A percentile compares a stretch with the other conserved stretches of the same genome.
Conservation (phyloP, 2,797 vertebrate genomes). For the Enteromius thamalakanensis region DNA sequence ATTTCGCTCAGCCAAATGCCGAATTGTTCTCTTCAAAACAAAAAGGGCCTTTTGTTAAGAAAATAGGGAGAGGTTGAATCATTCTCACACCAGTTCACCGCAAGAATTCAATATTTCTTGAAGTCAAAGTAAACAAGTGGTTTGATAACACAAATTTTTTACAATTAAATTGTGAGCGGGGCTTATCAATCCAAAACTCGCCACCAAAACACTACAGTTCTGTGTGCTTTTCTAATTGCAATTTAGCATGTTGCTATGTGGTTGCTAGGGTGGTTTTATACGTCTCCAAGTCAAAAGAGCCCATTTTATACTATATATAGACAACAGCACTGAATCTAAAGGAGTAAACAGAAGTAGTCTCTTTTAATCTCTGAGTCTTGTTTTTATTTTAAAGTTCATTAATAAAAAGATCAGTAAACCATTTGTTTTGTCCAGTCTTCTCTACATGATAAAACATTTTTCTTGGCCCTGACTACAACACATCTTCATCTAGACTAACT, state of each 20-base stretch:
- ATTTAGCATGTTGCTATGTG: background rate
- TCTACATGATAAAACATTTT: constrained; percentile 50
- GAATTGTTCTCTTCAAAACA: constrained; percentile 77
- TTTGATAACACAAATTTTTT: background rate
- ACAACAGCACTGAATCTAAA: constrained; percentile 7
- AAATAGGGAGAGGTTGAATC: constrained; percentile 8
- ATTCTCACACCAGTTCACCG: constrained; percentile 13
- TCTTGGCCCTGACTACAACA: constrained; percentile 52
- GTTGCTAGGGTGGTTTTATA: background rate
- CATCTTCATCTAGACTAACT: constrained; percentile 53
- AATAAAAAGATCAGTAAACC: constrained; percentile 60
- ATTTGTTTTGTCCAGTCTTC: constrained; percentile 50
- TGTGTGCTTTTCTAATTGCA: background rate
- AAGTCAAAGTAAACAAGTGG: background rate
- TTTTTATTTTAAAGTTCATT: constrained; percentile 62
- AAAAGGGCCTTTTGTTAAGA: constrained; percentile 72
- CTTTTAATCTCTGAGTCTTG: constrained; percentile 37
- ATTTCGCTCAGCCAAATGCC: constrained; percentile 69
- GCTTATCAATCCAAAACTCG: background rate
- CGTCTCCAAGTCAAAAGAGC: background rate
- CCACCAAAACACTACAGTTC: background rate
- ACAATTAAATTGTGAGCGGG: background rate
- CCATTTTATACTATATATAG: background rate
- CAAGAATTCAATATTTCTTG: background rate
- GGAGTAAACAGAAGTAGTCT: constrained; percentile 22